Base-by-base conservation (phyloP, 2,888 invertebrate species). In the Tenthredo mesomela region DNA sequence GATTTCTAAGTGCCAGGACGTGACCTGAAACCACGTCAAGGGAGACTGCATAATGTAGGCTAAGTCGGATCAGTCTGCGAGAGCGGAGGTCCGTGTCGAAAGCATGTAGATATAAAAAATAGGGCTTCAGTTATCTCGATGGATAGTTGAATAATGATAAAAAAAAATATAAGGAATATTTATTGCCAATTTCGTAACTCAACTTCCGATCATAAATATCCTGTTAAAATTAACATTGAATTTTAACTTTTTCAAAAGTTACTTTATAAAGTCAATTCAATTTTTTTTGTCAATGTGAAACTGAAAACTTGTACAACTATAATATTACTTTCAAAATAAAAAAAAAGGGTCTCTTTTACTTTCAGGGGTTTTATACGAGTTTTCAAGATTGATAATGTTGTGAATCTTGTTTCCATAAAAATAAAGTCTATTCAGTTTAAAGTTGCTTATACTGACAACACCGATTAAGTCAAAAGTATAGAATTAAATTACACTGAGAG, bases 1-100 rank as follows among this genome's bases (percentile, higher is more conserved):
- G 43, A 43, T 40, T 73, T 25, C 43, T 43, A 73, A 73, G 71
- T 73, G 71, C 71, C 43, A 21, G 71, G 43, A 73, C n/a, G 71
- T 43, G 71, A 73, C 71, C 33, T 73, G 71, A 73, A 73, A 73
- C n/a, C 71, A 21, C 43, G 43, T 73, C 71, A 43, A 40, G 21
- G n/a, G 21, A 67, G 67, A 73, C 71, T 73, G 71, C 43, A 73
- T 73, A 73, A 73, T 73, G 40, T 73, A 73, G 71, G 40, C 21
- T 43, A 73, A 73, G 40, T 73, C 71, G 43, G 71, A 73, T 73
- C 43, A 73, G 71, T 73, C 40, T n/a, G 43, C 43, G 40, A 40
- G 71, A 73, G 71, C n/a, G 43, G 40, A 21, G 18, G 18, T 73
- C 9, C 43, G 40, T 73, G 71, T 73, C 71, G 71, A 73, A 73